phyloP scores from a whole-genome alignment of 1,140 invertebrate genomes.

The Eumaeus atala region DNA sequence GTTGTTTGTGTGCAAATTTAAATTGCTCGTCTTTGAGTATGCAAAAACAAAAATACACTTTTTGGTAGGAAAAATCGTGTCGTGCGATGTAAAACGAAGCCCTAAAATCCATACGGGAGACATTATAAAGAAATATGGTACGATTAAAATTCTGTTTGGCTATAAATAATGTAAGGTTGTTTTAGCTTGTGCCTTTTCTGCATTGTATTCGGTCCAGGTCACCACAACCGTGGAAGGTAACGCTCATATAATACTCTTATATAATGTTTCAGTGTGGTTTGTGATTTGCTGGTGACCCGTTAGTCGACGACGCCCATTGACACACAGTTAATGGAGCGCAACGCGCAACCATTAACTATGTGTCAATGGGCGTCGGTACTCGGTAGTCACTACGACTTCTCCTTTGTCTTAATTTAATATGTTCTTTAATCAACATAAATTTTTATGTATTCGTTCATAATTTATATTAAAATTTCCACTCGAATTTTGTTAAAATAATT shows the following conservation, averaged over 20 bases:
- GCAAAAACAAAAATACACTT: neutral
- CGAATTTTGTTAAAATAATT: neutral
- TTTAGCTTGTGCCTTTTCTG: too few species aligned
- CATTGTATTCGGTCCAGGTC: too few species aligned
- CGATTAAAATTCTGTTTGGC: constrained; percentile 40
- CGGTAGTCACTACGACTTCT: too few species aligned
- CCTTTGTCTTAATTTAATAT: too few species aligned
- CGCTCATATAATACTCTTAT: neutral
- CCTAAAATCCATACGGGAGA: constrained; percentile 30
- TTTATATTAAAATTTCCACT: neutral
- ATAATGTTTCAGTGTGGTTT: neutral
- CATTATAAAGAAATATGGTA: constrained; percentile 40
- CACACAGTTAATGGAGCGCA: too few species aligned
- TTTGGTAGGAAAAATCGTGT: constrained; percentile 16
- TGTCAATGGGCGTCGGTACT: too few species aligned
- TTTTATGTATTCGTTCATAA: too few species aligned
- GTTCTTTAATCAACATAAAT: too few species aligned
- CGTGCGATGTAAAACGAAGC: constrained; percentile 17
- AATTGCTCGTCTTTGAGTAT: too few species aligned
- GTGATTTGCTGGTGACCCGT: neutral
- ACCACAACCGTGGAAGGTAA: neutral
- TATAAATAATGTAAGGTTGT: neutral
- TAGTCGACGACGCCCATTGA: neutral
- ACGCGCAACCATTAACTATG: too few species aligned
- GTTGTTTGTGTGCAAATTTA: too few species aligned